Conservation (phyloP, 2,113 vertebrate species). For the Poeciliopsis turrubarensis region DNA sequence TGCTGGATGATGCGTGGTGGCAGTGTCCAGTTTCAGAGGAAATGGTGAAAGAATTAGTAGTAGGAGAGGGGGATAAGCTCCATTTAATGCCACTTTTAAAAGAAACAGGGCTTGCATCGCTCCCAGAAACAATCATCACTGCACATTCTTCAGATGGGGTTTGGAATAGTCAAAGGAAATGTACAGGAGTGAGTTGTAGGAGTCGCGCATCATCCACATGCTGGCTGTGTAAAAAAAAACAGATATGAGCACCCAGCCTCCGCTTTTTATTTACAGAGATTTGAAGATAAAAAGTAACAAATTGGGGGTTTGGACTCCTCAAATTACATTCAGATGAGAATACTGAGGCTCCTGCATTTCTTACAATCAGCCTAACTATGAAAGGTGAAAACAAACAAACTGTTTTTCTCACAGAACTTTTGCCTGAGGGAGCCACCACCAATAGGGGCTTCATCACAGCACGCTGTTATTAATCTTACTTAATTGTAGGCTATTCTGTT, state of each 20-base stretch:
- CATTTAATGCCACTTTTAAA: conserved; percentile 79
- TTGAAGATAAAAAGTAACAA: conserved; percentile 37
- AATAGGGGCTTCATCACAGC: conserved; percentile 58
- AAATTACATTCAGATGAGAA: conserved; percentile 52
- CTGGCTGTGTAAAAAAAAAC: no score
- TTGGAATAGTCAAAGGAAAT: not conserved
- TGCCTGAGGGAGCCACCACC: conserved; percentile 42
- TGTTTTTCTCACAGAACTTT: conserved; percentile 58
- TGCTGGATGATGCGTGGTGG: conserved; percentile 76
- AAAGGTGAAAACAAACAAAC: conserved; percentile 75
- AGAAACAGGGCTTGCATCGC: conserved; percentile 48
- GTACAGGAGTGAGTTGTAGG: not conserved
- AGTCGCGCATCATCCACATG: not conserved
- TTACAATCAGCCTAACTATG: conserved; percentile 71
- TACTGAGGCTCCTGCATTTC: conserved; percentile 63
- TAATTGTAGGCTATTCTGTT: conserved; percentile 73
- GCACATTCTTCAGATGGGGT: conserved; percentile 46
- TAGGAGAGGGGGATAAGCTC: conserved; percentile 71
- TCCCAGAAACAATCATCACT: conserved; percentile 25
- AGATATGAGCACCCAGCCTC: not conserved
- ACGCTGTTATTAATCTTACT: conserved; percentile 76
- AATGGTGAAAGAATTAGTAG: conserved; percentile 70
- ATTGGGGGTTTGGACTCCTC: not conserved
- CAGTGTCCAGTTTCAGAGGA: conserved; percentile 84
- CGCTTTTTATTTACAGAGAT: conserved; percentile 29